phyloP scores from a whole-genome alignment of 1,140 invertebrate genomes.

The Zaprionus ghesquierei region DNA sequence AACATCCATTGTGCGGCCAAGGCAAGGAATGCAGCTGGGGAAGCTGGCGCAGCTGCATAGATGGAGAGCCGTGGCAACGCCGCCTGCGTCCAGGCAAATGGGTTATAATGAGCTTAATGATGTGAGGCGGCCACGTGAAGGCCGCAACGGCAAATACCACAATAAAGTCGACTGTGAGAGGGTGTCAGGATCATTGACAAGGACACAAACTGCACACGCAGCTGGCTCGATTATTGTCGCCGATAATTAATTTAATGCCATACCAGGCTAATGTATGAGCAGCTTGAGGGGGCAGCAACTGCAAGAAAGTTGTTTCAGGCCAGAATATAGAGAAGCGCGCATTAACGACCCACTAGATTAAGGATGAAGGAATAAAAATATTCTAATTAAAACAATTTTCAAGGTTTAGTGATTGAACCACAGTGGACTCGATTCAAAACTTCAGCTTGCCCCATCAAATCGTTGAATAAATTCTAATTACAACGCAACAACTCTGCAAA shows the following conservation, averaged over 20 bases:
- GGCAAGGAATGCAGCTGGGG: not conserved
- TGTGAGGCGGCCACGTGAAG: conserved; percentile 18
- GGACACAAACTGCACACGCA: not conserved
- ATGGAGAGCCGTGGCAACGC: not conserved
- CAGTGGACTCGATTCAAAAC: no score
- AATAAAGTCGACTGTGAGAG: conserved; percentile 48
- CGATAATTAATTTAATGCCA: conserved; percentile 63
- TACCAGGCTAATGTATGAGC: not conserved
- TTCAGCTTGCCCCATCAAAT: not conserved
- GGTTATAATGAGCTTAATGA: conserved; percentile 63
- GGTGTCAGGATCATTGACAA: conserved; percentile 22
- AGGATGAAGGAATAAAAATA: no score
- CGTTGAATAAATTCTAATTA: not conserved
- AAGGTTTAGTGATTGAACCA: no score
- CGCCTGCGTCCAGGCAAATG: not conserved
- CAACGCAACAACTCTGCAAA: not conserved
- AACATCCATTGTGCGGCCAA: conserved; percentile 24
- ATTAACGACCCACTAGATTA: no score
- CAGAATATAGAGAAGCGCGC: no score
- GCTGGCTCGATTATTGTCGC: conserved; percentile 51
- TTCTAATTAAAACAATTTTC: no score
- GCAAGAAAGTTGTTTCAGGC: no score
- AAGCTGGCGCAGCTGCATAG: not conserved
- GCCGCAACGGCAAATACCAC: conserved; percentile 50
- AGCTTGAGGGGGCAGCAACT: not conserved